Evolutionary conservation across 2,797 vertebrate species (phyloP), one percentile per base, ranked within the genome.

Genomic region (Phoebastria nigripes): DNA sequence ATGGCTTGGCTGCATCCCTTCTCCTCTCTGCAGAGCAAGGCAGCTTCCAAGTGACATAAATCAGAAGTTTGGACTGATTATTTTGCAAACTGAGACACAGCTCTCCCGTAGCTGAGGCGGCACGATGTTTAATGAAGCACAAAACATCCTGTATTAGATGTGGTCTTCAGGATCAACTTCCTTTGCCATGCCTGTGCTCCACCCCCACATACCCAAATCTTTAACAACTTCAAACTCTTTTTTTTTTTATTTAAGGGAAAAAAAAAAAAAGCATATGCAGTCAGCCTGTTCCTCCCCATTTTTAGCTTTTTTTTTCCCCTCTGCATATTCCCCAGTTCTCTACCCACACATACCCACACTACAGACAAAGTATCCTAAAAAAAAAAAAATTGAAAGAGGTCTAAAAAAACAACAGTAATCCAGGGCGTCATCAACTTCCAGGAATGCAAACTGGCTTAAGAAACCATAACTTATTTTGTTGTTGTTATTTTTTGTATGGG

Each of bases 361-460:
- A 42, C 67, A 74, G 71, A 91, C 42, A 84, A 88, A 61, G 58
- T 9, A 26, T 22, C 74, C 74, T 69, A 62, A 94, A 93, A 94
- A 49, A 47, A 47, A 47, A 44, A 74, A 71, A 67, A n/a, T 9
- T 4, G 33, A 81, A 42, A 85, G 72, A 85, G 12, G 15, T 51
- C 89, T 91, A 58, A 88, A 95, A 94, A 92, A 65, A 31, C 85
- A 94, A 58, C 79, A 84, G 44, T 11, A 81, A 92, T 82, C 84
- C 89, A 96, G 69, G 67, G 66, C 11, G 9, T 78, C 93, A 90
- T 94, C 91, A 63, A 6, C 70, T 93, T 96, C 92, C 94, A 95
- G 85, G 91, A 96, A 93, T 51, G 63, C 67, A 85, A 89, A 82
- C 88, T 35, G 73, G 21, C 73, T 94, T 37, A 29, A 61, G 71